Percentiles rank a stretch among this genome's conserved stretches.
Conservation (phyloP, 1,140 invertebrate species). For the Phymastichus coffea region DNA sequence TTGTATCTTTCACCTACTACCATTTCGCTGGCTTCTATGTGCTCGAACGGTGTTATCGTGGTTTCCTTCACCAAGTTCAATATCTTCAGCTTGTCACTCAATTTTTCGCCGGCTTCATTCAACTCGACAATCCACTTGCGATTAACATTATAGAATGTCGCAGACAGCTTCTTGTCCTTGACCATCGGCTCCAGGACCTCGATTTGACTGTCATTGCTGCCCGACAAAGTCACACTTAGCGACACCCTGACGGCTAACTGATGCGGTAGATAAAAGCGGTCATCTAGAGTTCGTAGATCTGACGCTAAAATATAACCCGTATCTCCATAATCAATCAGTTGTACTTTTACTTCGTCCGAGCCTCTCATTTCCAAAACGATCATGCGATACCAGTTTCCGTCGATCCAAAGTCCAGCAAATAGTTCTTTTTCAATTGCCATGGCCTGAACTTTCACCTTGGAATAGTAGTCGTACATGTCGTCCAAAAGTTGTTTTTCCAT, state of each 20-base stretch:
- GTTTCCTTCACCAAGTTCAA: constrained; percentile 22
- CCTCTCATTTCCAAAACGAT: constrained; percentile 27
- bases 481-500: constrained; percentile 54
- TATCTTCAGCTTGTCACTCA: constrained; percentile 38
- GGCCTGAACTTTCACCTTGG: constrained; percentile 42
- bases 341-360: constrained; percentile 31
- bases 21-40: constrained; percentile 27
- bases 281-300: constrained; percentile 48
- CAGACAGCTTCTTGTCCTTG: constrained; percentile 35
- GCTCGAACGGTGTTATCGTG: constrained; percentile 11
- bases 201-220: constrained; percentile 43
- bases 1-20: constrained; percentile 35
- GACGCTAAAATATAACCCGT: constrained; percentile 42
- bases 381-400: constrained; percentile 62
- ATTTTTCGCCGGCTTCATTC: constrained; percentile 35
- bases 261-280: constrained; percentile 59
- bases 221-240: constrained; percentile 40
- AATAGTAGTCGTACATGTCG: constrained; percentile 61
- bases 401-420: constrained; percentile 62
- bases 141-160: constrained; percentile 42
- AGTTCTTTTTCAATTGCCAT: constrained; percentile 50
- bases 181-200: constrained; percentile 35
- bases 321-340: constrained; percentile 62
- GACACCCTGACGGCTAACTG: constrained; percentile 58
- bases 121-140: constrained; percentile 48